Evolutionary conservation across 2,797 vertebrate species (phyloP), one percentile per base, ranked within the genome.

Genomic region (Thamnophis elegans): DNA sequence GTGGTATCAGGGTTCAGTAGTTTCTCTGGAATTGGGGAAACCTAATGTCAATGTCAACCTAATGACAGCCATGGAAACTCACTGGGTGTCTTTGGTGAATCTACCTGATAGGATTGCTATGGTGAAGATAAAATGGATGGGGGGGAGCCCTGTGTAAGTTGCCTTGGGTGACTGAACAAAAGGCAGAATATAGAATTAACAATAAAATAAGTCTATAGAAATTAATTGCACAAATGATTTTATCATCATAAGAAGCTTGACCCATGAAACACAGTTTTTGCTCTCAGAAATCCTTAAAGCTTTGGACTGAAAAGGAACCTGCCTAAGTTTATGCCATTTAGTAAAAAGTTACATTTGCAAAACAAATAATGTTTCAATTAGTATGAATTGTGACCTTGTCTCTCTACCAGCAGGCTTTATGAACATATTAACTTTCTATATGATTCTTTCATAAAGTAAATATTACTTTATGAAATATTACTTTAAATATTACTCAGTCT

Each of bases 361-460:
- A 96, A 36, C 89, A 62, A 93, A 94, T 92, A 94, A 90, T 95
- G 93, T 94, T 68, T 94, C 93, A 92, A 78, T 94, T 91, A 20
- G 54, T 93, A 93, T 93, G 93, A 91, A 0, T 91, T 96, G 94
- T 94, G 91, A 93, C 94, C 90, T 94, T 73, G 47, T 82, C 59
- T 95, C 92, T 87, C 88, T 87, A 94, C 90, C 95, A 92, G 85
- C 89, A 91, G 20, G 62, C 92, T 94, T 85, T 94, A 92, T 86
- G 86, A 73, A 73, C 62, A 55, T 28, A 18, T 4, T 95, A 85
- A 56, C 14, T 62, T 47, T 73, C 91, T 94, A 56, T 58, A 54
- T 87, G 91, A 87, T 94, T 5, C 0, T 87, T 62, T 6, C 93
- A 94, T 94, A 89, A 91, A 93, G 90, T 20, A 78, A 93, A n/a